Base-by-base conservation (phyloP, 2,888 invertebrate genomes). In the Ecliptopera silaceata region DNA sequence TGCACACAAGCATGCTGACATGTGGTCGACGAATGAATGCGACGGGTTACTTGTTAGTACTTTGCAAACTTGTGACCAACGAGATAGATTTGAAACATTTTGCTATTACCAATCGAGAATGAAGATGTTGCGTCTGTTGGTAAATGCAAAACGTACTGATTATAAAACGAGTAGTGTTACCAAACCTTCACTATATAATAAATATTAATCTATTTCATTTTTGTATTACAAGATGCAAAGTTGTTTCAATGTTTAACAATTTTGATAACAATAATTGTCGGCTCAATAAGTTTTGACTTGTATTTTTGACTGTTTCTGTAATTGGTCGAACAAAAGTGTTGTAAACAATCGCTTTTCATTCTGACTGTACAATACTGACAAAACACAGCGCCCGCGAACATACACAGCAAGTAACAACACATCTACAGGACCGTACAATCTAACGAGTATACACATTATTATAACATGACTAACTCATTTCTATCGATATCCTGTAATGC, bases 1-100 rank as follows among this genome's bases (percentile, higher is more conserved):
- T 88, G 81, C 79, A 82, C 79, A 80, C 75, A 80, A 76, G 71
- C 76, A 76, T 76, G 75, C 53, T 48, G 43, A 51, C 49, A 52
- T 45, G 51, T 59, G 50, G 47, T 38, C 13, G 46, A 45, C 51
- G 58, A 56, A 54, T 54, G 49, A 46, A 47, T 45, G 56, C 48
- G 55, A 48, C n/a, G 22, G 45, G 48, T 45, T 53, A 42, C 36
- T 43, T 38, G 48, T 42, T 54, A 51, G 12, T 43, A 26, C 22
- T 53, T 34, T 34, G 41, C 34, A 36, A n/a, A 48, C 17, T 32
- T 46, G 20, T 26, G 10, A 8, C 4, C 5, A 26, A 26, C 26
- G 26, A 26, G 26, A 8, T 26, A 26, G 26, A 26, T 2, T n/a
- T n/a, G n/a, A 26, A 26, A 26, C 6, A 8, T 26, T 6, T 26